Evolutionary conservation across 2,888 invertebrate species (phyloP).

Genomic region (Drosophila austrosaltans): DNA sequence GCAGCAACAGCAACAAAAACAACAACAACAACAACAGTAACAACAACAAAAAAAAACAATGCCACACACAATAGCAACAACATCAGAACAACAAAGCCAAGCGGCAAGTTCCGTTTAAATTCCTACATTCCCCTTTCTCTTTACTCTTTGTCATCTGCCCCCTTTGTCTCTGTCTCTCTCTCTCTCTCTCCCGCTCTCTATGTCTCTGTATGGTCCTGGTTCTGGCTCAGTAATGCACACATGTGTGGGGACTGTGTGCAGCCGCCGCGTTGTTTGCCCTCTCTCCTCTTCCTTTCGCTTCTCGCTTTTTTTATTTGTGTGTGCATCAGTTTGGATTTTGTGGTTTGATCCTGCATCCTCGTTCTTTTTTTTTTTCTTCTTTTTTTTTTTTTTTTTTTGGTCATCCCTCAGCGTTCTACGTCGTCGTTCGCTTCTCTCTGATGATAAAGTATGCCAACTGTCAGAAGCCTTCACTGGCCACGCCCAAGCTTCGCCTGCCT

Average conservation of each 20-base stretch:
- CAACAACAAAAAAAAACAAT: slow-evolving; percentile 47
- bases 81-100: slow-evolving; percentile 66
- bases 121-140: slow-evolving; percentile 36
- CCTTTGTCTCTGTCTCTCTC: neutral
- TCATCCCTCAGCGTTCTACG: slow-evolving; percentile 59
- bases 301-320: slow-evolving; percentile 43
- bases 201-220: neutral
- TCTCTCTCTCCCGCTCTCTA: neutral
- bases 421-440: slow-evolving; percentile 56
- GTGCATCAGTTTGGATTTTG: slow-evolving; percentile 79
- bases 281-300: neutral
- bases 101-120: slow-evolving; percentile 78
- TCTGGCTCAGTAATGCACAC: slow-evolving; percentile 65
- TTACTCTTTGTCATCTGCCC: neutral
- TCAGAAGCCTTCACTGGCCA: slow-evolving; percentile 61
- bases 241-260: slow-evolving; percentile 60
- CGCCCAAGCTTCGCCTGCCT: slow-evolving; percentile 34
- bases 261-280: slow-evolving; percentile 40
- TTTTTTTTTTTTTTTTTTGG: slow-evolving; percentile 40
- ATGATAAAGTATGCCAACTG: slow-evolving; percentile 81
- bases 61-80: slow-evolving; percentile 38
- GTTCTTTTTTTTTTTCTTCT: neutral
- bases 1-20: slow-evolving; percentile 57
- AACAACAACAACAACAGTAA: slow-evolving; percentile 40
- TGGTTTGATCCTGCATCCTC: slow-evolving; percentile 80